A percentile compares a stretch with the other conserved stretches of the same genome.
These are phyloP conservation scores for Phenacoccus solenopsis DNA, from an alignment of 1,140 invertebrate species.

Conservation along the genomic window DNA sequence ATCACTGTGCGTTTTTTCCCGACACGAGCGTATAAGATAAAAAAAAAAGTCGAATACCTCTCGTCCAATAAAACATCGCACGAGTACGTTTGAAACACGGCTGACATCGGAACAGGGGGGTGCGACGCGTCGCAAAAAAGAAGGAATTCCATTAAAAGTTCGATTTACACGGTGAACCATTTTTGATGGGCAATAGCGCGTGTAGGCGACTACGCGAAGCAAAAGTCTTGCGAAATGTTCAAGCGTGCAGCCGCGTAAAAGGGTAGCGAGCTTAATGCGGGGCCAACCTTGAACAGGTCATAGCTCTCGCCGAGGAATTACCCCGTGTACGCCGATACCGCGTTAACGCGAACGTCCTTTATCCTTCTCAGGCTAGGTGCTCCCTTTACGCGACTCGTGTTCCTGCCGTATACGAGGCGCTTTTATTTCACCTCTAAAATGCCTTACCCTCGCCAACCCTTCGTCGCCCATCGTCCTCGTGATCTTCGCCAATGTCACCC, in stretches of 20 bases:
- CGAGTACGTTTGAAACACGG: no score
- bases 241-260: background rate
- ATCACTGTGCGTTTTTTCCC: no score
- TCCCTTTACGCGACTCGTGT: background rate
- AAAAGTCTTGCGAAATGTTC: background rate
- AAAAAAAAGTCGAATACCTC: no score
- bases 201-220: background rate
- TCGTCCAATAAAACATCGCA: no score
- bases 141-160: background rate
- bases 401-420: background rate
- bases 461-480: background rate
- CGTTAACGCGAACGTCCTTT: background rate
- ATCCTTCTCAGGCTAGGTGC: background rate
- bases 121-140: background rate
- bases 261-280: background rate
- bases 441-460: background rate
- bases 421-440: slow-evolving; percentile 3
- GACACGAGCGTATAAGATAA: no score
- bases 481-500: background rate
- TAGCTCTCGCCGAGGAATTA: background rate
- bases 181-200: slow-evolving; percentile 1
- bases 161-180: background rate
- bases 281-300: background rate
- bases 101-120: no score
- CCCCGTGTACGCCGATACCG: background rate